phyloP scores from a whole-genome alignment of 2,888 invertebrate species.

The Philaethria dido region DNA sequence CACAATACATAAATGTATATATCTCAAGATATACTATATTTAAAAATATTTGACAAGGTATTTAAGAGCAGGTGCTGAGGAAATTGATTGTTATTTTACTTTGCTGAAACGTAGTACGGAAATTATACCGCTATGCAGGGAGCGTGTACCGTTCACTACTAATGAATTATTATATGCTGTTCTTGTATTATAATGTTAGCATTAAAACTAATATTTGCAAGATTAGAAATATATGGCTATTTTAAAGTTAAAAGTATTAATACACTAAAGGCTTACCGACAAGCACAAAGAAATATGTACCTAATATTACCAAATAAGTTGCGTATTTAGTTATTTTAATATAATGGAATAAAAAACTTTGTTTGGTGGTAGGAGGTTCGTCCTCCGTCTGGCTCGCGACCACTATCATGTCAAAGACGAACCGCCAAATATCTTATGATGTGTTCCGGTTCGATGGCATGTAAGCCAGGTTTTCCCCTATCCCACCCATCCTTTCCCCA shows the following conservation, averaged over 20 bases:
- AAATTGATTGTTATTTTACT: constrained; percentile 32
- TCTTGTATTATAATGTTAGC: neutral
- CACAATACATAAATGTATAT: neutral
- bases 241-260: neutral
- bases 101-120: constrained; percentile 26
- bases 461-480: no score
- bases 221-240: neutral
- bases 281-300: neutral
- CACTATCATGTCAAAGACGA: no score
- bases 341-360: no score
- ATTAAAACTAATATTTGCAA: constrained; percentile 10
- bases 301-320: neutral
- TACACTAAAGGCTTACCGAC: neutral
- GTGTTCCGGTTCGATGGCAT: no score
- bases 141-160: constrained; percentile 29
- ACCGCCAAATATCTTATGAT: no score
- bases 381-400: no score
- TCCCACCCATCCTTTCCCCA: no score
- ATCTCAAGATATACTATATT: neutral
- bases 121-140: constrained; percentile 29
- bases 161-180: constrained; percentile 28
- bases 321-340: no score
- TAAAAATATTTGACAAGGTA: neutral
- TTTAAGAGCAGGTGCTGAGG: constrained; percentile 17
- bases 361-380: no score